These are phyloP conservation scores for Cossypha heuglini DNA, from an alignment of 2,797 vertebrate genomes.

Conservation along the genomic window DNA sequence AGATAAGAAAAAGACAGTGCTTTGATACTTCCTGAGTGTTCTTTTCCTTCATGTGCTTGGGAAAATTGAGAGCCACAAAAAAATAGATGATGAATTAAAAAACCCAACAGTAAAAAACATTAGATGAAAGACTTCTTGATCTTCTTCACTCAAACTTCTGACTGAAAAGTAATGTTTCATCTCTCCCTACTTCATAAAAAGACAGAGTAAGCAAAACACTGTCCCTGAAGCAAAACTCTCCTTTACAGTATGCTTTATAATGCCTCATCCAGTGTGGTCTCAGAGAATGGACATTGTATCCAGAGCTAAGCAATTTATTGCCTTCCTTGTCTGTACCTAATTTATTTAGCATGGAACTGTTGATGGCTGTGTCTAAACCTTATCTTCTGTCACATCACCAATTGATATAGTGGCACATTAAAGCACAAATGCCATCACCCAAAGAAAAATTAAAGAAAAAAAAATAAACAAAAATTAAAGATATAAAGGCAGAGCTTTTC, in stretches of 20 bases:
- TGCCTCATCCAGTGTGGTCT: neutral
- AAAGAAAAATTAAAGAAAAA: neutral
- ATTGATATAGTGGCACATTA: neutral
- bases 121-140: slow-evolving; percentile 47
- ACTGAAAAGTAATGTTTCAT: slow-evolving; percentile 7
- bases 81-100: slow-evolving; percentile 13
- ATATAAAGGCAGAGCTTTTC: neutral
- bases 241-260: neutral
- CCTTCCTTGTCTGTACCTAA: neutral
- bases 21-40: slow-evolving; percentile 47
- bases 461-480: neutral
- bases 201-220: slow-evolving; percentile 21
- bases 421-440: neutral
- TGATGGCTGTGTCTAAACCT: neutral
- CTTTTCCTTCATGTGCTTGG: neutral
- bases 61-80: neutral
- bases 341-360: neutral
- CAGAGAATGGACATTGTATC: neutral
- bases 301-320: neutral
- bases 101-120: neutral
- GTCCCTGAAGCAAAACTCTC: slow-evolving; percentile 9
- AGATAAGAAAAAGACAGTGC: slow-evolving; percentile 19
- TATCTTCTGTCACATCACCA: neutral
- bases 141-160: slow-evolving; percentile 25
- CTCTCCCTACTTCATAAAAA: slow-evolving; percentile 28